A percentile compares a stretch with the other conserved stretches of the same genome.
Evolutionary conservation across 1,140 invertebrate species (phyloP).

Genomic region (Octopus sinensis): DNA sequence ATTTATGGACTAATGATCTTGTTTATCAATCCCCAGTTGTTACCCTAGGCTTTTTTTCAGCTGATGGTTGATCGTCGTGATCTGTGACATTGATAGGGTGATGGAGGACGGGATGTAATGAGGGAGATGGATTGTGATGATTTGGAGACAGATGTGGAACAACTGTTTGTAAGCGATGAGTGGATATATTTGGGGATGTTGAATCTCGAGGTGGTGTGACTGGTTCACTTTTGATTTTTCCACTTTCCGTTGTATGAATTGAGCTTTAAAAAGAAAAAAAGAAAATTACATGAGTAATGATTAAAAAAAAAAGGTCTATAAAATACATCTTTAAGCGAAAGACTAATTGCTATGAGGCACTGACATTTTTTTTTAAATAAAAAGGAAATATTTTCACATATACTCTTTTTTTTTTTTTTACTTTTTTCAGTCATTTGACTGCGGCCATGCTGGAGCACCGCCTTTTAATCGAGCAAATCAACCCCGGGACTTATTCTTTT

Average conservation of each 20-base stretch:
- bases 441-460: too few species aligned
- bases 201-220: slow-evolving; percentile 82
- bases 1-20: too few species aligned
- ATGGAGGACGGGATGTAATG: background rate
- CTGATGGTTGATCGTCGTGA: background rate
- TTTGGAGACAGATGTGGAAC: background rate
- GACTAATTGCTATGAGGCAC: too few species aligned
- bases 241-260: background rate
- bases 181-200: slow-evolving; percentile 36
- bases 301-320: background rate
- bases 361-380: too few species aligned
- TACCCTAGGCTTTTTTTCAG: background rate
- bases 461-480: too few species aligned
- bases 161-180: background rate
- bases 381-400: too few species aligned
- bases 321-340: background rate
- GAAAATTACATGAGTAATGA: background rate
- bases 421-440: too few species aligned
- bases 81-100: background rate
- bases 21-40: background rate
- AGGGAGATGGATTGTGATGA: background rate
- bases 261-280: background rate
- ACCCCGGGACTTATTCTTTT: too few species aligned
- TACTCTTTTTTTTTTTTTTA: too few species aligned
- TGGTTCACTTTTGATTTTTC: slow-evolving; percentile 88